Evolutionary conservation across 2,888 invertebrate genomes (phyloP).

Genomic region (Myopa testacea): DNA sequence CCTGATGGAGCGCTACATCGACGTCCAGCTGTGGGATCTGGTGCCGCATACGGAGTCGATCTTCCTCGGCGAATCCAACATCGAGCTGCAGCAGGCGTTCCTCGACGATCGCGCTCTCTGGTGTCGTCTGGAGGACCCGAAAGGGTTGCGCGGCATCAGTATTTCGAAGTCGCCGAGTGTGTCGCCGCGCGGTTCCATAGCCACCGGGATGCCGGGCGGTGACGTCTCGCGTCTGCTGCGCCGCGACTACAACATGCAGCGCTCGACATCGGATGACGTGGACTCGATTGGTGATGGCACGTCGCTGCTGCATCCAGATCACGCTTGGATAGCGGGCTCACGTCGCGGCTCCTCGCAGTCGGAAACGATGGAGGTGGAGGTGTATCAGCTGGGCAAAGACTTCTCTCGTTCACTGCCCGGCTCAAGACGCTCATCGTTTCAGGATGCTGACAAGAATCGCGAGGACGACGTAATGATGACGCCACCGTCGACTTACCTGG

Average conservation of each 20-base stretch:
- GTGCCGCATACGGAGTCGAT: conserved; percentile 85
- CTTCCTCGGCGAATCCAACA: conserved; percentile 83
- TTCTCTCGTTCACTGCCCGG: conserved; percentile 88
- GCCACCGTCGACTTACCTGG: conserved; percentile 72
- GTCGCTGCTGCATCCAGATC: conserved; percentile 86
- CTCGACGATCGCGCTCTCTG: conserved; percentile 89
- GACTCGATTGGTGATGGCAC: conserved; percentile 82
- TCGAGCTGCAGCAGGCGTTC: conserved; percentile 77
- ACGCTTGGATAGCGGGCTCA: conserved; percentile 83
- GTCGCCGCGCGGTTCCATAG: conserved; percentile 81
- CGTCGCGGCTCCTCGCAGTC: conserved; percentile 90
- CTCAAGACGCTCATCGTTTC: conserved; percentile 86
- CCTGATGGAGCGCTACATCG: conserved; percentile 82
- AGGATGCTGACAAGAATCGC: conserved; percentile 75
- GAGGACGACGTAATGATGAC: conserved; percentile 66
- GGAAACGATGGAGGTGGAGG: conserved; percentile 86
- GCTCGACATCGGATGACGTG: conserved; percentile 81
- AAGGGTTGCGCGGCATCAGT: conserved; percentile 72
- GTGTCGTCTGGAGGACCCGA: conserved; percentile 88
- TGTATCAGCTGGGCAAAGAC: conserved; percentile 86
- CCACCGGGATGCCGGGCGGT: conserved; percentile 71
- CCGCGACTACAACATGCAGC: conserved; percentile 80
- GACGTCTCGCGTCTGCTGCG: conserved; percentile 75
- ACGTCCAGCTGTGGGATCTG: conserved; percentile 90
- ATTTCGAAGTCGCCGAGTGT: conserved; percentile 78